A percentile compares a stretch with the other conserved stretches of the same genome.
Evolutionary conservation across 2,888 invertebrate species (phyloP).

Genomic region (Augiades crinisus): DNA sequence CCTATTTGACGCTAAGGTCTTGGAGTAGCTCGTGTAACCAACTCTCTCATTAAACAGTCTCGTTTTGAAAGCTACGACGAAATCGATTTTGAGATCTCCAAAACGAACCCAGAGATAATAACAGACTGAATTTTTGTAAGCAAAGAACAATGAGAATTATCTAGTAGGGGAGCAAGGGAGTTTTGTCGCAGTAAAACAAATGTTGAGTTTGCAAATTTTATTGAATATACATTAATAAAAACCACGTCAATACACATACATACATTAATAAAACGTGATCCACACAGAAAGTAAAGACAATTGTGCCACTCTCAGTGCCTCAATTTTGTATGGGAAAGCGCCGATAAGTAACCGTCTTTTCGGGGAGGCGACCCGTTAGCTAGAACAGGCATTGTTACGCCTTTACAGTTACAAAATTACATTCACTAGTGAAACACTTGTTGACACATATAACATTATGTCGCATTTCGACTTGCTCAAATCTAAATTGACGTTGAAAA

Average conservation of each 20-base stretch:
- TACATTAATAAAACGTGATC: slow-evolving; percentile 59
- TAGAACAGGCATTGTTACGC: background rate
- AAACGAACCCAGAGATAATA: too few species aligned
- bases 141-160: too few species aligned
- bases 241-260: slow-evolving; percentile 71
- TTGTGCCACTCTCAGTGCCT: slow-evolving; percentile 60
- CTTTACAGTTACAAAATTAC: background rate
- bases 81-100: too few species aligned
- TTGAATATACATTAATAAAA: slow-evolving; percentile 72
- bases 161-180: too few species aligned
- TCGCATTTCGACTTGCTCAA: background rate
- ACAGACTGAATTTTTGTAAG: too few species aligned
- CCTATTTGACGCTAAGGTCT: too few species aligned
- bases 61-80: too few species aligned
- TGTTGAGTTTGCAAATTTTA: slow-evolving; percentile 52
- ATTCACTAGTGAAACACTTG: background rate
- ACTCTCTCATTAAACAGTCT: too few species aligned
- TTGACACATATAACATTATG: background rate
- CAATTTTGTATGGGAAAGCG: slow-evolving; percentile 29
- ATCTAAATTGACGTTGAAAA: background rate
- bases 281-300: slow-evolving; percentile 49
- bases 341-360: slow-evolving; percentile 1
- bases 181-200: slow-evolving; percentile 47
- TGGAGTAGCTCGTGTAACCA: too few species aligned
- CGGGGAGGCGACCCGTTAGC: background rate